Conservation (phyloP, 2,797 vertebrate genomes). For the Jordanella pulchra region DNA sequence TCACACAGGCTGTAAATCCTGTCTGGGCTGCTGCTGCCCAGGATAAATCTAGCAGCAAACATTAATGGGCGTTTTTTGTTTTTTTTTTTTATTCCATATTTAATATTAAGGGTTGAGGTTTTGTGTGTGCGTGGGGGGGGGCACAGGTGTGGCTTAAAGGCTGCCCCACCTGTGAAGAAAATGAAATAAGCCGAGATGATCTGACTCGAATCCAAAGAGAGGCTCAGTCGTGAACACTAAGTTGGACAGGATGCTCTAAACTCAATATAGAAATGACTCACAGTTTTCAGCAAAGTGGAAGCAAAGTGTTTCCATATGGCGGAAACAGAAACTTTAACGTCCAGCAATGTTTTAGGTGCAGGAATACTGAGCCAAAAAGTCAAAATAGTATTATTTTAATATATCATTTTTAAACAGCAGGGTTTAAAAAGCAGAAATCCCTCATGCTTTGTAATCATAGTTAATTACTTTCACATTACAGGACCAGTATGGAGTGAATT, state of each 20-base stretch:
- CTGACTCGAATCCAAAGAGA: slow-evolving; percentile 50
- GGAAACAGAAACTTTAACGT: neutral
- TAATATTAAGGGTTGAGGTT: neutral
- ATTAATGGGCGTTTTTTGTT: slow-evolving; percentile 5
- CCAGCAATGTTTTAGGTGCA: neutral
- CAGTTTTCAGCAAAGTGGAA: slow-evolving; percentile 6
- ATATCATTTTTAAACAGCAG: neutral
- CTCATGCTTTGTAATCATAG: no score
- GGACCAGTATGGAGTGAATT: no score
- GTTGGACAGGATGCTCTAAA: slow-evolving; percentile 20
- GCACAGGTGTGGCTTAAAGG: no score
- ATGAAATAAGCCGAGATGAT: slow-evolving; percentile 20
- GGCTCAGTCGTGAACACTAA: neutral
- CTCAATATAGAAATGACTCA: slow-evolving; percentile 26
- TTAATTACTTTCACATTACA: no score
- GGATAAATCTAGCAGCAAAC: slow-evolving; percentile 2
- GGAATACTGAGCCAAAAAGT: neutral
- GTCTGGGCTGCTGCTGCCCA: slow-evolving; percentile 20
- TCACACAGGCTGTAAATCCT: slow-evolving; percentile 21
- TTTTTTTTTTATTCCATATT: slow-evolving; percentile 4
- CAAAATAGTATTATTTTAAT: neutral
- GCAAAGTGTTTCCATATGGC: neutral
- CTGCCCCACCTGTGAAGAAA: slow-evolving; percentile 8
- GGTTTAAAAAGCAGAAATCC: neutral
- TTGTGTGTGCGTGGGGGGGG: no score